These are phyloP conservation scores for Synanceia verrucosa DNA, from an alignment of 2,797 vertebrate genomes.

Conservation along the genomic window DNA sequence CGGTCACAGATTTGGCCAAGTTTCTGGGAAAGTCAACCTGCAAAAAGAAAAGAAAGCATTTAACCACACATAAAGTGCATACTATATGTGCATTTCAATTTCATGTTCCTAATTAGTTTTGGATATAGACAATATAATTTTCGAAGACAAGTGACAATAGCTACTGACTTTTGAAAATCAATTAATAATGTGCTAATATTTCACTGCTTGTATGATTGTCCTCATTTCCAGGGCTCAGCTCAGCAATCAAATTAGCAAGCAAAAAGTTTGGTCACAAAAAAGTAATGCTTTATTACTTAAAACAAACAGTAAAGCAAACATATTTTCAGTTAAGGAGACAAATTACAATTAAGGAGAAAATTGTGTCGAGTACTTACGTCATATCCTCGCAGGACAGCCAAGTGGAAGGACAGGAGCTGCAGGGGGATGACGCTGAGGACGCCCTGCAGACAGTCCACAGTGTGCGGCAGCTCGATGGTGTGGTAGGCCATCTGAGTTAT, in stretches of 20 bases:
- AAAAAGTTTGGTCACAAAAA: background rate
- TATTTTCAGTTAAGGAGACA: background rate
- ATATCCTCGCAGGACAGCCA: constrained; percentile 94
- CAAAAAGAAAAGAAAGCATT: constrained; percentile 45
- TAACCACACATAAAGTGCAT: background rate
- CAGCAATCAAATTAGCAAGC: background rate
- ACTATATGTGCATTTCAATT: background rate
- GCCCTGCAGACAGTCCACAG: constrained; percentile 95
- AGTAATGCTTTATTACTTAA: background rate
- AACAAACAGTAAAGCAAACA: background rate
- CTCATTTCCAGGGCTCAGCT: background rate
- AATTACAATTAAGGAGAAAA: background rate
- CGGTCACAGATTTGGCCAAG: constrained; percentile 97
- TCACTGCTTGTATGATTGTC: background rate
- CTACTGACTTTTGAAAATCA: background rate
- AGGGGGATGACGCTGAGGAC: constrained; percentile 94
- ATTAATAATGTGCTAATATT: background rate
- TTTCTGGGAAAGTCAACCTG: constrained; percentile 98
- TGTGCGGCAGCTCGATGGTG: constrained; percentile 92
- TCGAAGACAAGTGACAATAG: background rate
- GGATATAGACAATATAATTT: background rate
- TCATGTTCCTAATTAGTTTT: background rate
- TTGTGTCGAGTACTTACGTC: constrained; percentile 83
- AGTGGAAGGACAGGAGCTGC: constrained; percentile 94
- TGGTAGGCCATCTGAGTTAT: constrained; percentile 89